phyloP scores from a whole-genome alignment of 2,888 invertebrate species.

The Cheilosia soror region DNA sequence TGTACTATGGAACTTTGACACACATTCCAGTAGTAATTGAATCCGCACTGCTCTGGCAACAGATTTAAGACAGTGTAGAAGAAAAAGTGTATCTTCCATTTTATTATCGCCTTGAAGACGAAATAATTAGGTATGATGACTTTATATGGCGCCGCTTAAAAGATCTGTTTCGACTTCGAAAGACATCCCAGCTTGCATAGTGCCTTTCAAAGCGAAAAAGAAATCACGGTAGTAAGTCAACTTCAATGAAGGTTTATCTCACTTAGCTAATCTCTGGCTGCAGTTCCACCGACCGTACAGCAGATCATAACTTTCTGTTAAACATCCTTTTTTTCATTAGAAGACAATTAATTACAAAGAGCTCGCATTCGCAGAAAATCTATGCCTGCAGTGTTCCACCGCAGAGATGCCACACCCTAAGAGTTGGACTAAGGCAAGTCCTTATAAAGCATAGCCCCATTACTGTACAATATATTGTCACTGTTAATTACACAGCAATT shows the following conservation, averaged over 20 bases:
- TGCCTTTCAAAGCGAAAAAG: no score
- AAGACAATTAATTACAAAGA: not conserved
- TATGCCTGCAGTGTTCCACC: constrained; percentile 6
- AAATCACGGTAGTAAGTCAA: no score
- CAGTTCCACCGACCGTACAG: not conserved
- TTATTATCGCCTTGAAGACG: no score
- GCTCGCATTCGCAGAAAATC: constrained; percentile 15
- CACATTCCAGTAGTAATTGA: no score
- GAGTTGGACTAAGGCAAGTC: constrained; percentile 6
- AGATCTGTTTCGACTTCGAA: no score
- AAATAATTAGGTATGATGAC: no score
- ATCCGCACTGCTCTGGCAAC: no score
- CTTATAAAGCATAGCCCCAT: constrained; percentile 40
- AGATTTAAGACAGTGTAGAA: no score
- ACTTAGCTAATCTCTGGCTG: not conserved
- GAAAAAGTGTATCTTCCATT: no score
- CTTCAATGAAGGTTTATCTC: not conserved
- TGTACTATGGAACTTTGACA: no score
- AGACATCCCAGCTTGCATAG: no score
- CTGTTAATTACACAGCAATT: constrained; percentile 67
- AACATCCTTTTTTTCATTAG: not conserved
- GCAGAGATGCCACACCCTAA: constrained; percentile 38
- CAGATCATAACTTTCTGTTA: constrained; percentile 20
- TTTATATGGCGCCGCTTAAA: no score
- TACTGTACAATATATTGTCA: constrained; percentile 64